Evolutionary conservation across 2,888 invertebrate species (phyloP), one percentile per base, ranked within the genome.

Genomic region (Caenorhabditis virilis): DNA sequence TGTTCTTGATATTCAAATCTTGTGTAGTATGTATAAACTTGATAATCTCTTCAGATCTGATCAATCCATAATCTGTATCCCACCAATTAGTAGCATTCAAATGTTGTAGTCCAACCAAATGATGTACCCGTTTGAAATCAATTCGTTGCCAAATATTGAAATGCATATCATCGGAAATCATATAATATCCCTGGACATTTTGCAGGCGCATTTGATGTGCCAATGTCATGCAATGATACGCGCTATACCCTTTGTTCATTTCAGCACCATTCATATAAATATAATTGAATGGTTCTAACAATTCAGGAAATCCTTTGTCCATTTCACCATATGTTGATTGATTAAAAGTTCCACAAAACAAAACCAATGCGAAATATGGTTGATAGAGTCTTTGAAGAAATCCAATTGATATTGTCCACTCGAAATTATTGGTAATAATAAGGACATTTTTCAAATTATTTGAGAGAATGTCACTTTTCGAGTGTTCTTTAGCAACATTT

Each of bases 341-440:
- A 30, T 30, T 9, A 30, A 41, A 66, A 3, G 60, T 38, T 7
- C 66, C 66, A 38, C 66, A 66, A 39, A 56, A 66, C 18, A 66
- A 25, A 13, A 54, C 51, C 9, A 46, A 46, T 13, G 56, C 66
- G 23, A 66, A 66, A 22, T 61, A 66, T 13, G 56, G 56, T 46
- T 61, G 26, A 42, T 66, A 66, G 11, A 66, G 22, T 36, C 56
- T 46, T 33, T 60, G 60, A 5, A 60, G 30, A 3, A 60, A 6
- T 23, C 60, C 60, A 3, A 52, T 48, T 16, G 27, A 42, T 7
- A 33, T 47, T 20, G 35, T 55, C 60, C 55, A 57, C 2, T 53
- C 46, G n/a, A 15, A 60, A n/a, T 65, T 60, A 39, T 52, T 56
- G 15, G 50, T 50, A 7, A 60, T 42, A n/a, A 65, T 25, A 5